Conservation (phyloP, 2,888 invertebrate genomes). For the Drosophila neonasuta region DNA sequence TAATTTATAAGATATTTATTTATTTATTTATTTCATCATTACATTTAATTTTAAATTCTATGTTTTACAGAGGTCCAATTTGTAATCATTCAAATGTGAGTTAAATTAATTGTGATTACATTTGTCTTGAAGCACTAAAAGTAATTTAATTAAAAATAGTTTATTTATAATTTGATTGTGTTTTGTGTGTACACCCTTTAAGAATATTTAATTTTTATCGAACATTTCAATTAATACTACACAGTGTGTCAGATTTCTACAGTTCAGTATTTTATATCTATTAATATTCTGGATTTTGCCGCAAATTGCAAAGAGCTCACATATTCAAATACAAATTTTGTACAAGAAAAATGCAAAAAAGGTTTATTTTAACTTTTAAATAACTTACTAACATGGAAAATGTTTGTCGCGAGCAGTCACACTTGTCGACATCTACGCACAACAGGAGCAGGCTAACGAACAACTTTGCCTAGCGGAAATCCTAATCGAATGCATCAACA, state of each 20-base stretch:
- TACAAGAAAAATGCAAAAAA: conserved; percentile 1
- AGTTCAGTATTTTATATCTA: conserved; percentile 6
- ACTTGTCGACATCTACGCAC: conserved; percentile 11
- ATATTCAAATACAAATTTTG: not conserved
- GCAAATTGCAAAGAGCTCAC: not conserved
- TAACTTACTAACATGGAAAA: conserved; percentile 5
- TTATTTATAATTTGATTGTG: too few species aligned
- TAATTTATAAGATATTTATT: too few species aligned
- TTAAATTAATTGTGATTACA: too few species aligned
- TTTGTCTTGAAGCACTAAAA: too few species aligned
- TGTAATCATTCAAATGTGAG: too few species aligned
- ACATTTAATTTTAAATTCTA: too few species aligned
- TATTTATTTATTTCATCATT: too few species aligned
- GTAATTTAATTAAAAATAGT: too few species aligned
- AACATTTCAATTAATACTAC: too few species aligned
- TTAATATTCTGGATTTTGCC: not conserved
- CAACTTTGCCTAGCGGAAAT: conserved; percentile 31
- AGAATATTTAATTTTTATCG: too few species aligned
- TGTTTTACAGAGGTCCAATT: too few species aligned
- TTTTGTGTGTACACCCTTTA: too few species aligned
- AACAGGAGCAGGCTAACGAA: not conserved
- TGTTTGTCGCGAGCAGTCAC: conserved; percentile 11
- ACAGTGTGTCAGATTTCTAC: not conserved
- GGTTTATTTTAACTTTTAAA: not conserved
- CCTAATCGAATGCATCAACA: conserved; percentile 10